phyloP scores from a whole-genome alignment of 1,140 invertebrate genomes.

The Bombus vancouverensis region DNA sequence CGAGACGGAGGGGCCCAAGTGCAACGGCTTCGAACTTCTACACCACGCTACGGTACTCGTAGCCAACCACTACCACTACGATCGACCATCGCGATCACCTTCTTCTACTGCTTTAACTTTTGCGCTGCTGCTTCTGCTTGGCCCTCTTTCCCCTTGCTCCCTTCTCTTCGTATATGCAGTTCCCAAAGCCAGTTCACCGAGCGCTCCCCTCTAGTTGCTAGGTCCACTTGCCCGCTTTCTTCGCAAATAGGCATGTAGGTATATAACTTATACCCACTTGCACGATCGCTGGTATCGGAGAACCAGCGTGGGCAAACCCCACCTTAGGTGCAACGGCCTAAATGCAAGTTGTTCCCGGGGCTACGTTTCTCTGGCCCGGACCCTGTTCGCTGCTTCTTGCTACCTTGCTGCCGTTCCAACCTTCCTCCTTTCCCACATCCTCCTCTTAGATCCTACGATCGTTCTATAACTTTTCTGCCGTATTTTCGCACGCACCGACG shows the following conservation, averaged over 20 bases:
- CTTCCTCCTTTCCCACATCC: not conserved
- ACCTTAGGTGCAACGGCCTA: conserved; percentile 77
- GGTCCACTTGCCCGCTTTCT: conserved; percentile 78
- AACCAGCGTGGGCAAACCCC: conserved; percentile 57
- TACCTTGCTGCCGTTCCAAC: not conserved
- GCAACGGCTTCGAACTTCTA: conserved; percentile 56
- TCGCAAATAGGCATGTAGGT: conserved; percentile 59
- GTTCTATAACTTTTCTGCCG: not conserved
- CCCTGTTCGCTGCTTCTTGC: conserved; percentile 58
- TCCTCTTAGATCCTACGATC: not conserved
- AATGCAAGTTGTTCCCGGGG: conserved; percentile 79
- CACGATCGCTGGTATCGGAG: conserved; percentile 36
- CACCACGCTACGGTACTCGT: conserved; percentile 21
- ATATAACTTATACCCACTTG: conserved; percentile 43
- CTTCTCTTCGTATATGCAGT: conserved; percentile 40
- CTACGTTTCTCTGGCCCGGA: conserved; percentile 55
- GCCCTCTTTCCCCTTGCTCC: conserved; percentile 34
- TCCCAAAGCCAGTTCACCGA: conserved; percentile 37
- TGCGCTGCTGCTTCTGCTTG: conserved; percentile 28
- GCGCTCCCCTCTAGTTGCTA: conserved; percentile 77
- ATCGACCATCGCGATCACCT: conserved; percentile 35
- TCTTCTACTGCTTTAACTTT: conserved; percentile 45
- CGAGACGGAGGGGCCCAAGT: conserved; percentile 37
- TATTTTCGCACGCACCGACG: not conserved
- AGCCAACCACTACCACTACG: conserved; percentile 20